Conservation (phyloP, 2,888 invertebrate species). For the Andrena dorsata region DNA sequence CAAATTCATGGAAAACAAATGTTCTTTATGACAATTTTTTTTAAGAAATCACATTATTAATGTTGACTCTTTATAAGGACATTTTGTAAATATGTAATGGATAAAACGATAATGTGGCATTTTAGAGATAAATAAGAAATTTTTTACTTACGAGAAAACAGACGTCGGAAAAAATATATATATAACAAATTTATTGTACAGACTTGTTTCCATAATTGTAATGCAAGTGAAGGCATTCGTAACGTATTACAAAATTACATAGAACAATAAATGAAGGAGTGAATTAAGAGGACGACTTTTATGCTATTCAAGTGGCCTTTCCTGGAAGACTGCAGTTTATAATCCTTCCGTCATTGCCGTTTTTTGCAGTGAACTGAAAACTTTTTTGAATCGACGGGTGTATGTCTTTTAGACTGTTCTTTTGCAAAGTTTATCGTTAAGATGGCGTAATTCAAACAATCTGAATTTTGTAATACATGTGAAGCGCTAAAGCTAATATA, state of each 20-base stretch:
- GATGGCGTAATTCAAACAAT: constrained; percentile 40
- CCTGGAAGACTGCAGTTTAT: constrained; percentile 82
- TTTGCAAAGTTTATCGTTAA: constrained; percentile 46
- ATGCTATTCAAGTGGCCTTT: constrained; percentile 81
- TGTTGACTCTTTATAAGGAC: constrained; percentile 75
- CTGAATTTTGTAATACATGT: constrained; percentile 50
- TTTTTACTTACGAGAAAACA: constrained; percentile 65
- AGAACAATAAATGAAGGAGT: constrained; percentile 58
- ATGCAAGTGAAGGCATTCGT: constrained; percentile 53
- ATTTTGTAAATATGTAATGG: constrained; percentile 74
- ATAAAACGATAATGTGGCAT: constrained; percentile 71
- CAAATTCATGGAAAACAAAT: constrained; percentile 52
- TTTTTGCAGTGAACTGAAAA: constrained; percentile 55
- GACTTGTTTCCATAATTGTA: constrained; percentile 62
- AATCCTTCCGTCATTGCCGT: constrained; percentile 74
- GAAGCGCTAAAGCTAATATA: constrained; percentile 44
- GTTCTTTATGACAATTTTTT: constrained; percentile 62
- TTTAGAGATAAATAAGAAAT: constrained; percentile 65
- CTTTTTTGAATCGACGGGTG: constrained; percentile 42
- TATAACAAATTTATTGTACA: constrained; percentile 62
- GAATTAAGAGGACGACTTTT: constrained; percentile 62
- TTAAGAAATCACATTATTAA: constrained; percentile 70
- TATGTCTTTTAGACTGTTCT: constrained; percentile 52
- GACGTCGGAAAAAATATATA: constrained; percentile 39
- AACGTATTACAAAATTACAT: constrained; percentile 55